Evolutionary conservation across 2,888 invertebrate species (phyloP), one percentile per base, ranked within the genome.

Genomic region (Dexiosoma caninum): DNA sequence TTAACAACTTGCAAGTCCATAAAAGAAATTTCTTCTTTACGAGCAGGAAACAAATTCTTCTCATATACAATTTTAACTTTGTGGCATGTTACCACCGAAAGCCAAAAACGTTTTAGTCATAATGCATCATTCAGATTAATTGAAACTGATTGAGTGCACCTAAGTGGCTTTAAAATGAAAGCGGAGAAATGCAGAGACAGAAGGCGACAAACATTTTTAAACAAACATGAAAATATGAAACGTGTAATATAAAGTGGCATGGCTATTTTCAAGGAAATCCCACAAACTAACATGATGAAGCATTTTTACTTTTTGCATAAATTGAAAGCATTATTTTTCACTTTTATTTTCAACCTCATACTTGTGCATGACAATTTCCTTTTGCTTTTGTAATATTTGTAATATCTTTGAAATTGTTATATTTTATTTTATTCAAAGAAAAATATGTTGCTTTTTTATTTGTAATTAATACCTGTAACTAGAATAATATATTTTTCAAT

Each of bases 111-210:
- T 14, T 46, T 69, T 57, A 62, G 46, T 49, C 42, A 66, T 51
- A 64, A 71, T 77, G 64, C 35, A 71, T 66, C 64, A 77, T 51
- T 71, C 32, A 64, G 64, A 77, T 70, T 77, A 77, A 77, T 71
- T 70, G 57, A 64, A 71, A 71, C 64, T 77, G 77, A 77, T 77
- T 64, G 70, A 77, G 77, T 77, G 64, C 62, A 77, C 30, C 64
- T 71, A 64, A 77, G 60, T 46, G 70, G 62, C 49, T 71, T 64
- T 23, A 44, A 55, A 46, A 55, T 30, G 57, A 57, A 27, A 32
- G 32, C 12, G 12, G 32, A 75, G 27, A 27, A 21, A 21, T 19
- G 27, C 7, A 23, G 35, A 59, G 37, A 53, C 14, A 0, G 14
- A 19, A 46, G 27, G 30, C 21, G 70, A 49, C 70, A 77, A 77